Percentiles rank a stretch among this genome's conserved stretches.
Evolutionary conservation across 2,113 vertebrate species (phyloP).

Genomic region (Podarcis raffonei): DNA sequence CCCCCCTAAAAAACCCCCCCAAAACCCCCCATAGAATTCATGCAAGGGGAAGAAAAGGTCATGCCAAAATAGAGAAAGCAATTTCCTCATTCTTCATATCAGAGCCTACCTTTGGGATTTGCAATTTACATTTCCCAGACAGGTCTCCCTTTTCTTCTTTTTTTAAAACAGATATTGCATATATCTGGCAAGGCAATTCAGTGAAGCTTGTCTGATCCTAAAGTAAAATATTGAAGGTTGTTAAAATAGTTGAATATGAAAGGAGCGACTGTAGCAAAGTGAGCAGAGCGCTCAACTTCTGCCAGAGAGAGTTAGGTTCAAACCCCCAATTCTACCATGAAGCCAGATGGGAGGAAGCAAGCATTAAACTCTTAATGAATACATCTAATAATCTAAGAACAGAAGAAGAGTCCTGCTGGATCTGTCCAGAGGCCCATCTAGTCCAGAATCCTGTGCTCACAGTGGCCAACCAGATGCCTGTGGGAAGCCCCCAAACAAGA

Average conservation of each 20-base stretch:
- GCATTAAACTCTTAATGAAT: no score
- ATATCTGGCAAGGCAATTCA: neutral
- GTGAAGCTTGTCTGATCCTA: constrained; percentile 30
- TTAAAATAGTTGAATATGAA: constrained; percentile 21
- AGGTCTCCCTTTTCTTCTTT: neutral
- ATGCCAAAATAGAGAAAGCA: constrained; percentile 68
- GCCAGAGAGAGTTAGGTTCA: neutral
- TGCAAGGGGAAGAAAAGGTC: constrained; percentile 66
- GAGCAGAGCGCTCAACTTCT: neutral
- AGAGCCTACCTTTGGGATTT: constrained; percentile 60
- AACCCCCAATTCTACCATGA: neutral
- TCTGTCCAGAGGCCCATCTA: no score
- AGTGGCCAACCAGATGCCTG: no score
- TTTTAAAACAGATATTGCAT: constrained; percentile 52
- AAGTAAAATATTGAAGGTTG: constrained; percentile 25
- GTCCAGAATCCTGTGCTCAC: no score
- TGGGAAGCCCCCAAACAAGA: no score
- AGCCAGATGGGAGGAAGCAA: neutral
- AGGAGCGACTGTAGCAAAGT: no score
- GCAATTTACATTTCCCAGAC: constrained; percentile 69
- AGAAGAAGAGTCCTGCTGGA: no score
- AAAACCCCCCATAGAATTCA: constrained; percentile 48
- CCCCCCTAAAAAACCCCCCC: constrained; percentile 7
- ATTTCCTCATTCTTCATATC: constrained; percentile 72
- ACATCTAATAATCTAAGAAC: no score